A percentile compares a stretch with the other conserved stretches of the same genome.
phyloP scores from a whole-genome alignment of 1,140 invertebrate species.

The Atta texana region DNA sequence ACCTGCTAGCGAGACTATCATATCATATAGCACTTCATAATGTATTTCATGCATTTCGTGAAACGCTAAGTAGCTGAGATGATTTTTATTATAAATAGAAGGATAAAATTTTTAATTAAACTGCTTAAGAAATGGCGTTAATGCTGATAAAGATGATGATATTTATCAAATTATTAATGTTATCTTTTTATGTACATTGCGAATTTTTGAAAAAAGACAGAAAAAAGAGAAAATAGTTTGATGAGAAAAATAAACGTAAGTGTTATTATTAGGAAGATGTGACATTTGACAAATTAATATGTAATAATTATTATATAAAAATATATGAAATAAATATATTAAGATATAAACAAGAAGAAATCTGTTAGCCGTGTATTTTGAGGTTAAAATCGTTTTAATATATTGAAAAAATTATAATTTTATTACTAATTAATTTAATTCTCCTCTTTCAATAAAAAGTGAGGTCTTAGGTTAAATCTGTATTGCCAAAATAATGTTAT shows the following conservation, averaged over 20 bases:
- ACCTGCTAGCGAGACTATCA: slow-evolving; percentile 46
- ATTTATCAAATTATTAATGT: background rate
- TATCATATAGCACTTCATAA: slow-evolving; percentile 25
- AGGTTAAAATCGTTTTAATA: background rate
- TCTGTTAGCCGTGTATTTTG: background rate
- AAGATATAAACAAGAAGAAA: background rate
- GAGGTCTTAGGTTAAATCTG: background rate
- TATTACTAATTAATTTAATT: slow-evolving; percentile 2
- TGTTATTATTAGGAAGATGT: background rate
- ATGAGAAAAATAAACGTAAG: background rate
- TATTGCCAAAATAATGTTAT: background rate
- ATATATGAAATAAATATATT: background rate
- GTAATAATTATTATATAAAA: background rate
- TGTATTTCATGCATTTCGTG: background rate
- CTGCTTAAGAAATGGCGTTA: too few species aligned
- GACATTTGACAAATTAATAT: background rate
- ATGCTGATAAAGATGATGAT: background rate
- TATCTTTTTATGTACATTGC: background rate
- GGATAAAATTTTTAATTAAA: background rate
- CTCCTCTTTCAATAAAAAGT: background rate
- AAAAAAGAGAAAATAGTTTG: background rate
- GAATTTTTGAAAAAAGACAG: background rate
- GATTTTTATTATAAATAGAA: slow-evolving; percentile 13
- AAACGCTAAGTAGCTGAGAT: background rate
- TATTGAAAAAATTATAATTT: background rate